These are phyloP conservation scores for Neoniphon sammara DNA, from an alignment of 2,797 vertebrate species.

Conservation along the genomic window DNA sequence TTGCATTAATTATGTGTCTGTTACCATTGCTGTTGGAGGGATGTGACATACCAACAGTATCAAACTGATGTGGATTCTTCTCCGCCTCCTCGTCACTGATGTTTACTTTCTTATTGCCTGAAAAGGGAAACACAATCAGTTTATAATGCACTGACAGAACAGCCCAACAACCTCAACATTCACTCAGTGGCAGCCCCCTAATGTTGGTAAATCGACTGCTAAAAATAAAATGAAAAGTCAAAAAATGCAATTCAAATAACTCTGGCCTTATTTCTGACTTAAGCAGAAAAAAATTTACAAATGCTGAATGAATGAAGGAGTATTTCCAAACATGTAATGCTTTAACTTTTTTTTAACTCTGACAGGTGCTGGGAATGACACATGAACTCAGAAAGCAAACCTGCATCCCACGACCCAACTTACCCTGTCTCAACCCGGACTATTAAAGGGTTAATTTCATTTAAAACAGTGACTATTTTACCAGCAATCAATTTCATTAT, in stretches of 20 bases:
- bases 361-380: not conserved
- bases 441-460: not conserved
- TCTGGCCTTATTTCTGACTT: too few species aligned
- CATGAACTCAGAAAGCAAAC: not conserved
- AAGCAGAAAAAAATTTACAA: too few species aligned
- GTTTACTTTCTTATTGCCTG: conserved; percentile 92
- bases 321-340: not conserved
- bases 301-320: too few species aligned
- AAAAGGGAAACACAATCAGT: conserved; percentile 71
- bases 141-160: conserved; percentile 36
- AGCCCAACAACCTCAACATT: not conserved
- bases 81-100: conserved; percentile 86
- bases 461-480: not conserved
- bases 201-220: not conserved
- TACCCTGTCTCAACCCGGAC: not conserved
- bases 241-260: not conserved
- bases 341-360: too few species aligned
- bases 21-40: conserved; percentile 88
- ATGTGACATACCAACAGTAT: conserved; percentile 80
- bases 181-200: not conserved
- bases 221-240: not conserved
- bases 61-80: conserved; percentile 83
- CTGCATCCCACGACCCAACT: not conserved
- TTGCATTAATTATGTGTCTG: conserved; percentile 85
- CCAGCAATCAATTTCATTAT: not conserved